Percentiles rank a stretch among this genome's conserved stretches.
Evolutionary conservation across 2,797 vertebrate genomes (phyloP).

Genomic region (Chiloscyllium punctatum): DNA sequence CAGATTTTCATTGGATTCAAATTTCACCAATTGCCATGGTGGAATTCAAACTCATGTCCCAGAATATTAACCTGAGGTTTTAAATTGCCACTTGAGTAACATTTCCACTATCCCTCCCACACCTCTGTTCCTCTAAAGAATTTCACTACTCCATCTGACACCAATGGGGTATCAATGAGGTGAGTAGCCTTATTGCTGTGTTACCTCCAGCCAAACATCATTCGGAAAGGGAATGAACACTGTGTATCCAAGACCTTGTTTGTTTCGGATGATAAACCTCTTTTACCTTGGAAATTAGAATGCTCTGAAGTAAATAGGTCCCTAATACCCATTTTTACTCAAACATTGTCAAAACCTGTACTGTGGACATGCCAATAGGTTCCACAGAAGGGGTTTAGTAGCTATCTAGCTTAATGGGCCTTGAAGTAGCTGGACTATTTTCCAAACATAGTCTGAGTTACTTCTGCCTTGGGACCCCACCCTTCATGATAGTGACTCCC

Average conservation of each 20-base stretch:
- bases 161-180: background rate
- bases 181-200: background rate
- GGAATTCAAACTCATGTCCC: too few species aligned
- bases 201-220: background rate
- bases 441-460: background rate
- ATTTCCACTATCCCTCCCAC: too few species aligned
- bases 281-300: background rate
- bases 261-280: background rate
- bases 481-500: background rate
- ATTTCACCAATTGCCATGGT: too few species aligned
- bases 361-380: too few species aligned
- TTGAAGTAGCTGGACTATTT: background rate
- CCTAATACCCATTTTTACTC: background rate
- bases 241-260: background rate
- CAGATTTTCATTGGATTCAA: too few species aligned
- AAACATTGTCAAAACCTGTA: background rate
- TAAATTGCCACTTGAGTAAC: too few species aligned
- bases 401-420: background rate
- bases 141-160: background rate
- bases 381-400: too few species aligned
- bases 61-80: too few species aligned
- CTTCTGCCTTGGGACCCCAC: background rate
- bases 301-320: background rate
- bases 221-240: background rate
- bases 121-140: too few species aligned